A percentile compares a stretch with the other conserved stretches of the same genome.
Evolutionary conservation across 2,797 vertebrate species (phyloP).

Genomic region (Gymnopithys bicolor): DNA sequence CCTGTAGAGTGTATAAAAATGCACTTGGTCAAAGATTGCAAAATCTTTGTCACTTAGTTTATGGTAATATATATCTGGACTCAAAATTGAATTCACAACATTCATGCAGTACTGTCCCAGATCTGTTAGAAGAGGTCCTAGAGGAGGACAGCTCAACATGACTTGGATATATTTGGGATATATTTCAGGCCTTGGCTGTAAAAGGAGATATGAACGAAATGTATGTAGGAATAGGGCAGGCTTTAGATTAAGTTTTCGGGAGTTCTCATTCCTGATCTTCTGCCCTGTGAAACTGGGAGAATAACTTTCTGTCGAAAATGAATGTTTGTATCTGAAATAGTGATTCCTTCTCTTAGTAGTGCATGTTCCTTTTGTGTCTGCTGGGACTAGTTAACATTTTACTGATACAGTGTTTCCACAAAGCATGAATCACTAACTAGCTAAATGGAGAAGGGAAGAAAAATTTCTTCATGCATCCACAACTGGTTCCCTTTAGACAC

Average conservation of each 20-base stretch:
- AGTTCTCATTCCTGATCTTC: background rate
- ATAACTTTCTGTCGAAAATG: background rate
- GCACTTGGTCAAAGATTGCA: background rate
- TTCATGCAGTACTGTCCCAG: background rate
- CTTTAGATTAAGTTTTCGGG: background rate
- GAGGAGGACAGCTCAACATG: background rate
- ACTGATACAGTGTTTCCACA: background rate
- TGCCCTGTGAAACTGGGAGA: background rate
- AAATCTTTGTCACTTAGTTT: background rate
- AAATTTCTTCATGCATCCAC: background rate
- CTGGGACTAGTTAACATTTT: background rate
- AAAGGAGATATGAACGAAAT: background rate
- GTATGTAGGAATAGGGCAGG: background rate
- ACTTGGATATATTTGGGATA: background rate
- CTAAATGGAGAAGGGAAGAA: background rate
- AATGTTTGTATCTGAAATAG: background rate
- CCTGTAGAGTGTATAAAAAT: background rate
- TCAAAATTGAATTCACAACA: background rate
- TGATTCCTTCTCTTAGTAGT: background rate
- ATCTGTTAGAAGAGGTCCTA: background rate
- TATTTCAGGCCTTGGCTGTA: background rate
- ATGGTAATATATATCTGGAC: background rate
- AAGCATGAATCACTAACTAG: background rate
- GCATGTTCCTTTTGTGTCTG: background rate
- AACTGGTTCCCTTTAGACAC: background rate